phyloP scores from a whole-genome alignment of 2,797 vertebrate genomes.

The Cyprinodon diabolis region DNA sequence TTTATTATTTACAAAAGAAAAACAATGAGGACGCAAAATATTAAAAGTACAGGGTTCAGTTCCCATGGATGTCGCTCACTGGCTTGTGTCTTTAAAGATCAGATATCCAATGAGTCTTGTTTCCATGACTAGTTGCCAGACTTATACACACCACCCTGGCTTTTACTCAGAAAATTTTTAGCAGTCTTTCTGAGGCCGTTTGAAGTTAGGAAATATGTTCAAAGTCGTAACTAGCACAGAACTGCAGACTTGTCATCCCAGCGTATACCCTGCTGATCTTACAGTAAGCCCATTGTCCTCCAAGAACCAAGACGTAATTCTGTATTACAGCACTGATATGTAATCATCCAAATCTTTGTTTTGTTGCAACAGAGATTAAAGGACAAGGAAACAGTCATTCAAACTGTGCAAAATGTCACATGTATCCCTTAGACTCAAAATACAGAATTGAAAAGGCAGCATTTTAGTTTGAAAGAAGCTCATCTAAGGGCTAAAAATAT shows the following conservation, averaged over 20 bases:
- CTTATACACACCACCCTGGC: not conserved
- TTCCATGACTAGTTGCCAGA: not conserved
- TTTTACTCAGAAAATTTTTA: not conserved
- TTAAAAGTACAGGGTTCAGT: no score
- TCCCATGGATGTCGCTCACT: no score
- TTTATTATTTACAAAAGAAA: no score
- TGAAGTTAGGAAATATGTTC: conserved; percentile 39
- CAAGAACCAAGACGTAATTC: conserved; percentile 58
- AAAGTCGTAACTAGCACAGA: conserved; percentile 55
- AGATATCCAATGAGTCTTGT: not conserved
- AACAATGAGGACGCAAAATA: no score
- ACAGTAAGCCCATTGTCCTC: conserved; percentile 67
- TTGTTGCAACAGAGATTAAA: conserved; percentile 52
- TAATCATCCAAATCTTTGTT: conserved; percentile 62
- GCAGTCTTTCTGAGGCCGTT: conserved; percentile 11
- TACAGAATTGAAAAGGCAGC: conserved; percentile 33
- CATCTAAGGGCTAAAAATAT: conserved; percentile 4
- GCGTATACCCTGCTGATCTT: conserved; percentile 61
- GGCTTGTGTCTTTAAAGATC: not conserved
- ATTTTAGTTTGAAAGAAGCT: not conserved
- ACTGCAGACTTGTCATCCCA: conserved; percentile 59
- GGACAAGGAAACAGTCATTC: conserved; percentile 39
- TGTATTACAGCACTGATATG: conserved; percentile 56
- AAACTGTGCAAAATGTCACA: conserved; percentile 45
- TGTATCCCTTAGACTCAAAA: conserved; percentile 31